These are phyloP conservation scores for Eumerus sabulonum DNA, from an alignment of 2,888 invertebrate species.

Conservation along the genomic window DNA sequence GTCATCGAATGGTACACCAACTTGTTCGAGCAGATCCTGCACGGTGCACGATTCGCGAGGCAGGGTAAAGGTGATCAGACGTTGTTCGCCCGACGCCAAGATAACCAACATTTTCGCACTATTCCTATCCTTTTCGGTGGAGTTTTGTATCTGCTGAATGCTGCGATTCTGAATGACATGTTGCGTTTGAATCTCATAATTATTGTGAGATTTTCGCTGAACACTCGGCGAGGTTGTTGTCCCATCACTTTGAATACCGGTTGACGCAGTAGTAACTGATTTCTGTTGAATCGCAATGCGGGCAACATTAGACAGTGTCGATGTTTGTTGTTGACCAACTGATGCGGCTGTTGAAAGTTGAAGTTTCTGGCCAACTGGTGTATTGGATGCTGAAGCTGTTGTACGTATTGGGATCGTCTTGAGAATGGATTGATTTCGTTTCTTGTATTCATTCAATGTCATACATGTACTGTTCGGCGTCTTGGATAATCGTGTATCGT, in stretches of 20 bases:
- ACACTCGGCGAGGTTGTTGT: conserved; percentile 73
- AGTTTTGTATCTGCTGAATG: conserved; percentile 71
- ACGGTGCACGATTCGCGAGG: conserved; percentile 91
- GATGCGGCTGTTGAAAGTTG: conserved; percentile 55
- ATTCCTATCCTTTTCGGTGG: conserved; percentile 76
- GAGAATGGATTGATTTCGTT: conserved; percentile 70
- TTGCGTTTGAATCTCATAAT: conserved; percentile 79
- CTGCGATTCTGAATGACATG: conserved; percentile 77
- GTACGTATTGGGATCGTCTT: conserved; percentile 57
- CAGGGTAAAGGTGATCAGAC: conserved; percentile 89
- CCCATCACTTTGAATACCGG: background rate
- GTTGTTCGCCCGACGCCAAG: conserved; percentile 87
- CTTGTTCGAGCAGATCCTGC: conserved; percentile 89
- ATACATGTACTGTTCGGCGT: conserved; percentile 75
- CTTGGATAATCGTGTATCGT: conserved; percentile 74
- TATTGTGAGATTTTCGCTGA: conserved; percentile 76
- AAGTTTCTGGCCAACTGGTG: conserved; percentile 64
- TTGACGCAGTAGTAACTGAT: conserved; percentile 25
- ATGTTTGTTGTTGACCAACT: conserved; percentile 51
- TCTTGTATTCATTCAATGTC: conserved; percentile 76
- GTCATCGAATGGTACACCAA: conserved; percentile 84
- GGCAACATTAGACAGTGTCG: conserved; percentile 66
- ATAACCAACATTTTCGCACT: conserved; percentile 90
- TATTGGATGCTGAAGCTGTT: conserved; percentile 11
- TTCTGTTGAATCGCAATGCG: conserved; percentile 71